Evolutionary conservation across 2,888 invertebrate genomes (phyloP), one percentile per base, ranked within the genome.

Genomic region (Sphecodes monilicornis): DNA sequence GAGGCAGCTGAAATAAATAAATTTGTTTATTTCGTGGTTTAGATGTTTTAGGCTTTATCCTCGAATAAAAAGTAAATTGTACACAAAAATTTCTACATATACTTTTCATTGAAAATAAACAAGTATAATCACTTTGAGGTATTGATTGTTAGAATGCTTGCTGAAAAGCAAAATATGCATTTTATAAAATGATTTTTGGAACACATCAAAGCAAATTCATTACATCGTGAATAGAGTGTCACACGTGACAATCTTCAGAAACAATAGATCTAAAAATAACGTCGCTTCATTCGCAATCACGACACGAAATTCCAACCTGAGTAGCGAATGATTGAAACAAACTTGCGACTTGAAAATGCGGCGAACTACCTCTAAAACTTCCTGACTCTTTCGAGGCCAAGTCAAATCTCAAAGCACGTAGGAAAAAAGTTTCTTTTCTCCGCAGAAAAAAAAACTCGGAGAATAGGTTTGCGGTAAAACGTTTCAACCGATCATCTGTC

Each of bases 401-500:
- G 22, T 18, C 22, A 36, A 66, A 36, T 66, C 66, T 66, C 22
- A 22, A 32, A 36, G 32, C 66, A 66, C 66, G 66, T 36, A 66
- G 11, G 36, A 36, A 66, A 36, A 66, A 66, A 36, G 66, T 66
- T 66, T 66, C 66, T 18, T 36, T 36, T 36, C 36, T 36, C 11
- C 18, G 36, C 5, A 16, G 60, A 16, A 22, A 36, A 64, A 54
- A 32, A 36, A 10, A 36, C 3, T 22, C 36, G 22, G 22, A 11
- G 66, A 66, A 66, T 18, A 36, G 66, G 1, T 26, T 41, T n/a
- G 32, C 1, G 50, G 60, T 11, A 32, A 32, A 36, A 73, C 16
- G 54, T 54, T 54, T 3, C 26, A 18, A 60, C 18, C n/a, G 46
- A 73, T 69, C 29, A 66, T 72, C 72, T 60, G 22, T 70, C 41